Percentiles rank a stretch among this genome's conserved stretches.
These are phyloP conservation scores for Drosophila tanythrix DNA, from an alignment of 2,888 invertebrate genomes.

Conservation along the genomic window DNA sequence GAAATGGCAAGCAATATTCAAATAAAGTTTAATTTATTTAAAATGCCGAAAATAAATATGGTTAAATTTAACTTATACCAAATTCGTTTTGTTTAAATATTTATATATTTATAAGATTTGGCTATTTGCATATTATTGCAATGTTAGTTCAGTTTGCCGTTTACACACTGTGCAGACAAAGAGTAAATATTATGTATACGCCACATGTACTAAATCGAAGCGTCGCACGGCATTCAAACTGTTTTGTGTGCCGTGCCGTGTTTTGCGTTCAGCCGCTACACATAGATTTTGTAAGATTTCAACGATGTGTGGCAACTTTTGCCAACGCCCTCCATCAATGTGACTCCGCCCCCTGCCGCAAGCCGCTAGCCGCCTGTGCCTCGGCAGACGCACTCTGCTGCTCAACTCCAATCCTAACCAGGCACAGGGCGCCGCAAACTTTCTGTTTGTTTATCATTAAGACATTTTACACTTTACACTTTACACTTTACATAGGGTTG, in stretches of 20 bases:
- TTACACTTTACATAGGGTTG: conserved; percentile 64
- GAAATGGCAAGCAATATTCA: background rate
- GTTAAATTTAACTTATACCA: background rate
- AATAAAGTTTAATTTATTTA: background rate
- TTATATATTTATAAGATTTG: background rate
- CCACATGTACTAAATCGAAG: conserved; percentile 58
- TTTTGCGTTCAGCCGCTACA: conserved; percentile 29
- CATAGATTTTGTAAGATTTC: conserved; percentile 60
- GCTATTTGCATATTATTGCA: background rate
- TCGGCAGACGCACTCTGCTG: conserved; percentile 10
- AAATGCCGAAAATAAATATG: background rate
- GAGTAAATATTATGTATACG: conserved; percentile 68
- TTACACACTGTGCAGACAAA: conserved; percentile 35
- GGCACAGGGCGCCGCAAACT: conserved; percentile 61
- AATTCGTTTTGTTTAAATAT: background rate
- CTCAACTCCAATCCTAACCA: conserved; percentile 61
- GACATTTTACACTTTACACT: conserved; percentile 75
- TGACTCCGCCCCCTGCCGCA: conserved; percentile 9
- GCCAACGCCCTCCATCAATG: conserved; percentile 40
- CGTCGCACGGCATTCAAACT: conserved; percentile 48
- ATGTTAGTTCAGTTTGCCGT: background rate
- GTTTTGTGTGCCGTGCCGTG: conserved; percentile 23
- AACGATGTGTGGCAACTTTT: conserved; percentile 52
- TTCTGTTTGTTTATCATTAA: conserved; percentile 81
- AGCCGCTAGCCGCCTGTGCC: background rate